Conservation (phyloP, 1,140 invertebrate genomes). For the Seison nebaliae region DNA sequence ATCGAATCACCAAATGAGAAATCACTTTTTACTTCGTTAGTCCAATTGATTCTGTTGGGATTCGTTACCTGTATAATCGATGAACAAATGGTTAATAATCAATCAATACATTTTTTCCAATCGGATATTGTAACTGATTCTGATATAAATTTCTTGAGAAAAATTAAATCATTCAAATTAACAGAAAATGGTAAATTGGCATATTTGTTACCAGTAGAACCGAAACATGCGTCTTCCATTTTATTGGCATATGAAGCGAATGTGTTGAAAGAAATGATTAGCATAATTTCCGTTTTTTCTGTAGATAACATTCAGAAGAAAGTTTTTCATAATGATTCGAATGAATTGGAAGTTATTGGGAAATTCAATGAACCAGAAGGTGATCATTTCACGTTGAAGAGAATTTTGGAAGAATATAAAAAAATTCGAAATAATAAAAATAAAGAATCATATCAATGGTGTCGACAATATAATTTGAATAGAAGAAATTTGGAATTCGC, state of each 20-base stretch:
- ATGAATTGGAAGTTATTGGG: conserved; percentile 8
- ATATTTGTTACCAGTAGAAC: conserved; percentile 11
- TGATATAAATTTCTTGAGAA: conserved; percentile 1
- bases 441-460: conserved; percentile 43
- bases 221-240: conserved; percentile 4
- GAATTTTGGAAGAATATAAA: conserved; percentile 32
- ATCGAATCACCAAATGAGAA: conserved; percentile 55
- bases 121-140: background rate
- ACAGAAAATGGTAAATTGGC: conserved; percentile 7
- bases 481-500: conserved; percentile 55
- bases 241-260: conserved; percentile 1
- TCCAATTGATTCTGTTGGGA: conserved; percentile 43
- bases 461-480: conserved; percentile 62
- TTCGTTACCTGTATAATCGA: conserved; percentile 37
- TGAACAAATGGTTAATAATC: conserved; percentile 16
- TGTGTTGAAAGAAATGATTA: conserved; percentile 10
- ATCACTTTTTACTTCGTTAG: conserved; percentile 26
- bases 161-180: conserved; percentile 1
- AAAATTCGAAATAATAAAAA: conserved; percentile 13
- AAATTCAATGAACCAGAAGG: conserved; percentile 63
- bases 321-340: conserved; percentile 4
- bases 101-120: too few species aligned
- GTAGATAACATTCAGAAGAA: conserved; percentile 12
- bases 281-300: conserved; percentile 29
- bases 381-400: conserved; percentile 61